phyloP scores from a whole-genome alignment of 2,113 vertebrate genomes.

The Seriola rivoliana region DNA sequence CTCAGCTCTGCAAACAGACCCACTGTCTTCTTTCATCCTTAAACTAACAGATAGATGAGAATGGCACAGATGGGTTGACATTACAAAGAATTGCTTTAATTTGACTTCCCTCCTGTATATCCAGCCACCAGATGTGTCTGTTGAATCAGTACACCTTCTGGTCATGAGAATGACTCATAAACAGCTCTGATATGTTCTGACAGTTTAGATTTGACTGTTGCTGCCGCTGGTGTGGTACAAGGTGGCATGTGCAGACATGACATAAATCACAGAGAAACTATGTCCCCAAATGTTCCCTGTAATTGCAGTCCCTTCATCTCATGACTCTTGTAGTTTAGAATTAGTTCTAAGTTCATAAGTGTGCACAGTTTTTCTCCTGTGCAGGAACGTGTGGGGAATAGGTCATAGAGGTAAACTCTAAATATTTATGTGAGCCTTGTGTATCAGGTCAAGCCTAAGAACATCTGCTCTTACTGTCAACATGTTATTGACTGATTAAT shows the following conservation, averaged over 20 bases:
- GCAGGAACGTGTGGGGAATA: background rate
- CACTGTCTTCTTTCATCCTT: background rate
- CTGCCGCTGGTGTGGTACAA: background rate
- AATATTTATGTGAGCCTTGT: background rate
- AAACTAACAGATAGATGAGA: background rate
- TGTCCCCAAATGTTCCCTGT: background rate
- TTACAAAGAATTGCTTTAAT: background rate
- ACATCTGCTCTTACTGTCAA: background rate
- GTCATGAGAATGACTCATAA: background rate
- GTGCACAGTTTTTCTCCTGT: background rate
- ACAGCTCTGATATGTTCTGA: background rate
- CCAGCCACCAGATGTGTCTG: background rate
- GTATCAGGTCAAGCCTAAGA: background rate
- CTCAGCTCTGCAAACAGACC: background rate
- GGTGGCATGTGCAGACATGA: background rate
- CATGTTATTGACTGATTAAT: background rate
- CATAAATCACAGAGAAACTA: background rate
- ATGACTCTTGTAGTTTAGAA: background rate
- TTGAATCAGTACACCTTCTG: background rate
- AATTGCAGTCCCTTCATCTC: background rate
- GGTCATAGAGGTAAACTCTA: background rate
- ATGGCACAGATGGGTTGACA: slow-evolving; percentile 10
- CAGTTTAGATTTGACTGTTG: background rate
- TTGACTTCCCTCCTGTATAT: background rate
- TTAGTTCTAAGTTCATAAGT: background rate